phyloP scores from a whole-genome alignment of 1,140 invertebrate genomes.

The Rhyzopertha dominica region DNA sequence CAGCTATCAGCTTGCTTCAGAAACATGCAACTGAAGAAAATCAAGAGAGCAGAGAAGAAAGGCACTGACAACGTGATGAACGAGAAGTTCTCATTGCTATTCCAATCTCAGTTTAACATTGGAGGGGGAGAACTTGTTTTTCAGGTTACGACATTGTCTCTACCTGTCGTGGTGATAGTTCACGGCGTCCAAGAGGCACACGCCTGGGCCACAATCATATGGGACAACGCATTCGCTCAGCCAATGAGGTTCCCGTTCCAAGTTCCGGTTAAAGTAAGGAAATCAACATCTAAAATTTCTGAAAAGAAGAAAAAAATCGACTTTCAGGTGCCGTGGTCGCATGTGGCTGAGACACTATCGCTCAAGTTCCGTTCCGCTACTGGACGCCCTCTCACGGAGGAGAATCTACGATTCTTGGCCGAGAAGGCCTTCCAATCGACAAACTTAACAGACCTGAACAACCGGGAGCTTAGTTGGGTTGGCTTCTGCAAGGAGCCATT shows the following conservation, averaged over 20 bases:
- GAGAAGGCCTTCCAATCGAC: conserved; percentile 76
- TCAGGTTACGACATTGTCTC: conserved; percentile 88
- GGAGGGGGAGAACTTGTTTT: conserved; percentile 86
- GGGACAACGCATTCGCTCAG: conserved; percentile 96
- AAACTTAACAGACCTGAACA: conserved; percentile 43
- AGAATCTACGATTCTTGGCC: conserved; percentile 86
- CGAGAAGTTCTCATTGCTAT: conserved; percentile 92
- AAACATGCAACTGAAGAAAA: conserved; percentile 92
- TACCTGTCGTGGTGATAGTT: conserved; percentile 96
- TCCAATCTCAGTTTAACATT: conserved; percentile 87
- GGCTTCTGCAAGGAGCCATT: conserved; percentile 93
- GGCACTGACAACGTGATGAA: conserved; percentile 97
- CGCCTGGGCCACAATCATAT: conserved; percentile 94
- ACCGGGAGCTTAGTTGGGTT: conserved; percentile 73
- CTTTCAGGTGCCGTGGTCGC: conserved; percentile 70
- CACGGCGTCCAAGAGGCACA: conserved; percentile 97
- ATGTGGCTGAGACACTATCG: conserved; percentile 82
- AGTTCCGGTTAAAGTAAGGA: conserved; percentile 79
- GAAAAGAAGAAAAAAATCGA: too few relatives aligned
- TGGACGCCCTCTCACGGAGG: conserved; percentile 72
- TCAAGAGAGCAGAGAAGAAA: conserved; percentile 91
- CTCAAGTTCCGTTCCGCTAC: conserved; percentile 84
- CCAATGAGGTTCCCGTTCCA: conserved; percentile 82
- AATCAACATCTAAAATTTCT: too few relatives aligned
- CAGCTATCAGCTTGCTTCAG: conserved; percentile 79